A percentile compares a stretch with the other conserved stretches of the same genome.
These are phyloP conservation scores for Cinclus cinclus DNA, from an alignment of 2,113 vertebrate species.

Conservation along the genomic window DNA sequence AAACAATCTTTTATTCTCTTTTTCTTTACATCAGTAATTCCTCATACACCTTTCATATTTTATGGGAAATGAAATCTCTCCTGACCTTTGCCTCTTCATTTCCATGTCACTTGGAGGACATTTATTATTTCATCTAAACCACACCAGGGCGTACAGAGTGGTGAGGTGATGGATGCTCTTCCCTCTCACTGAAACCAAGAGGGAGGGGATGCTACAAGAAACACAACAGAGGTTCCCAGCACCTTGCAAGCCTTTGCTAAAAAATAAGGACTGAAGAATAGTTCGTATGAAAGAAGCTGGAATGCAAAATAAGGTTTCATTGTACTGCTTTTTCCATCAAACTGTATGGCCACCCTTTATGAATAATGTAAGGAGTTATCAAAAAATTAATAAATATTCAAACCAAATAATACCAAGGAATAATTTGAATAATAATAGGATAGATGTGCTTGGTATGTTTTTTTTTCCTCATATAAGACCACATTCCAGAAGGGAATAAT, in stretches of 20 bases:
- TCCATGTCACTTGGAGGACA: background rate
- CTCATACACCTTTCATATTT: background rate
- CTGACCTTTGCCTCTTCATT: slow-evolving; percentile 21
- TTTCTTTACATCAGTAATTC: background rate
- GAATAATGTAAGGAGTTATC: slow-evolving; percentile 63
- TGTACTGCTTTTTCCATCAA: slow-evolving; percentile 25
- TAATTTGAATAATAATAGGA: slow-evolving; percentile 66
- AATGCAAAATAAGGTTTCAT: slow-evolving; percentile 27
- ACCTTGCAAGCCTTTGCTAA: background rate
- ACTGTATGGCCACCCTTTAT: slow-evolving; percentile 15
- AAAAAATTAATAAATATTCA: slow-evolving; percentile 70
- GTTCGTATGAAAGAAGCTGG: background rate
- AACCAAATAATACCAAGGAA: slow-evolving; percentile 39
- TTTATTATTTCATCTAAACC: background rate
- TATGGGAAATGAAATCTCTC: background rate
- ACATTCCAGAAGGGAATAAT: background rate
- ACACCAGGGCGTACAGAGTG: background rate
- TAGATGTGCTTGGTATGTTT: slow-evolving; percentile 17
- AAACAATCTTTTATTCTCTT: background rate
- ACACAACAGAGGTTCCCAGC: background rate
- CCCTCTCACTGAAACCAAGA: background rate
- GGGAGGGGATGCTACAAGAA: background rate
- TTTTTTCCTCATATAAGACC: slow-evolving; percentile 11
- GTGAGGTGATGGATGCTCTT: background rate
- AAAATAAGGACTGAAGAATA: background rate